Conservation (phyloP, 1,140 invertebrate genomes). For the Cydia strobilella region DNA sequence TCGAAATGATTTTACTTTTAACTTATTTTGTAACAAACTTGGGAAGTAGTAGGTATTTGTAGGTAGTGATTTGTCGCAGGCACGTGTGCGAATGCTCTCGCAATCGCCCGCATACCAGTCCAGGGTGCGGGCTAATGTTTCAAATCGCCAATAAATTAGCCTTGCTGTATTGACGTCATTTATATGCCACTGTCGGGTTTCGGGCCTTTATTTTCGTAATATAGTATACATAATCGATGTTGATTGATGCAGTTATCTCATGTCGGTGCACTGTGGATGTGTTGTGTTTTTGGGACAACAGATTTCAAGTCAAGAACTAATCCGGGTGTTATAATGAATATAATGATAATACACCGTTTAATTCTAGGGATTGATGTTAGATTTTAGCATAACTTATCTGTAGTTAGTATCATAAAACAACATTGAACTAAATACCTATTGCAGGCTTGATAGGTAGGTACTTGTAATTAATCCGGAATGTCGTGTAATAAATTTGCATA, state of each 20-base stretch:
- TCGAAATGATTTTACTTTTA: neutral
- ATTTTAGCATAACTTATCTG: too few species aligned
- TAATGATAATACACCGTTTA: too few species aligned
- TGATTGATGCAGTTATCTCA: conserved; percentile 10
- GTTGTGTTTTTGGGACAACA: neutral
- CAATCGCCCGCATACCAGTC: conserved; percentile 57
- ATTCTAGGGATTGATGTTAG: too few species aligned
- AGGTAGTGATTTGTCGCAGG: conserved; percentile 46
- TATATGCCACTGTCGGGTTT: conserved; percentile 31
- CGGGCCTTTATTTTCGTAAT: neutral
- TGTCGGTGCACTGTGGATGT: neutral
- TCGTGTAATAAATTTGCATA: too few species aligned
- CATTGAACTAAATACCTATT: neutral
- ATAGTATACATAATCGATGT: conserved; percentile 1
- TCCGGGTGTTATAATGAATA: neutral
- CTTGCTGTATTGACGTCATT: conserved; percentile 27
- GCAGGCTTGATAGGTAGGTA: too few species aligned
- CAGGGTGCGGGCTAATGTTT: conserved; percentile 56
- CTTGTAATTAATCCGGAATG: too few species aligned
- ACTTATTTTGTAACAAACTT: conserved; percentile 7
- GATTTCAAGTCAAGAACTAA: neutral
- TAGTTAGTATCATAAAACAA: neutral
- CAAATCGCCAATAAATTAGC: conserved; percentile 50
- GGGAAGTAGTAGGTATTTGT: conserved; percentile 29
- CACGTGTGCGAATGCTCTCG: conserved; percentile 57